Evolutionary conservation across 30 jellyfish, hydroid and myxozoan species (phyloP).

Genomic region (Mastigias papua): DNA sequence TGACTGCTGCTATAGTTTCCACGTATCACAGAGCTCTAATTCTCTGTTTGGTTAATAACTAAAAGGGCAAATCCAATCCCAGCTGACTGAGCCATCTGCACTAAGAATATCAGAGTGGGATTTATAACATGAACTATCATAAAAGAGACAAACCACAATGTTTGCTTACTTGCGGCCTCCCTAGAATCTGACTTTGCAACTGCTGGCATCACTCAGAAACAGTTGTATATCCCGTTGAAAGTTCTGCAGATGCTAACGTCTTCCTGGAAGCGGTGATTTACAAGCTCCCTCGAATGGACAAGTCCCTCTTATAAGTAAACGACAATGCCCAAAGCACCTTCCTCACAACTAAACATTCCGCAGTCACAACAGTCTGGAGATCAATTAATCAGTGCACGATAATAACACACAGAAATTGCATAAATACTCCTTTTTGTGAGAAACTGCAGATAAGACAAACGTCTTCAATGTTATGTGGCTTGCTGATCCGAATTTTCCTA

Average conservation of each 20-base stretch:
- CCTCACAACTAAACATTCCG: not conserved
- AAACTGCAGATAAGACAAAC: not conserved
- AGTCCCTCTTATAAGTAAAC: not conserved
- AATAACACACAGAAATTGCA: not conserved
- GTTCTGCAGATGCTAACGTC: not conserved
- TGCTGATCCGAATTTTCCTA: not conserved
- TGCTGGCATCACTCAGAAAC: not conserved
- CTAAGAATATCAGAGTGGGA: not conserved
- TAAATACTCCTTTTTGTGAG: not conserved
- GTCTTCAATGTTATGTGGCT: not conserved
- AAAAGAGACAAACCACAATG: not conserved
- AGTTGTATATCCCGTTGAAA: not conserved
- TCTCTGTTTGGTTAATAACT: conserved; percentile 1
- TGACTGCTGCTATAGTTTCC: not conserved
- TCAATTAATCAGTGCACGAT: not conserved
- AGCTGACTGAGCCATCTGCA: not conserved
- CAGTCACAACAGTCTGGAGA: not conserved
- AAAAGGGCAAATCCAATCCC: not conserved
- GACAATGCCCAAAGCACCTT: not conserved
- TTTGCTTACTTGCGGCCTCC: conserved; percentile 13
- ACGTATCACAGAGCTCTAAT: not conserved
- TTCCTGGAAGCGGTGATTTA: not conserved
- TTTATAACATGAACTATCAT: not conserved
- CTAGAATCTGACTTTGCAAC: not conserved
- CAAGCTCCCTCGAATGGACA: not conserved